phyloP scores from a whole-genome alignment of 2,113 vertebrate species.

The Odontophorus gujanensis region DNA sequence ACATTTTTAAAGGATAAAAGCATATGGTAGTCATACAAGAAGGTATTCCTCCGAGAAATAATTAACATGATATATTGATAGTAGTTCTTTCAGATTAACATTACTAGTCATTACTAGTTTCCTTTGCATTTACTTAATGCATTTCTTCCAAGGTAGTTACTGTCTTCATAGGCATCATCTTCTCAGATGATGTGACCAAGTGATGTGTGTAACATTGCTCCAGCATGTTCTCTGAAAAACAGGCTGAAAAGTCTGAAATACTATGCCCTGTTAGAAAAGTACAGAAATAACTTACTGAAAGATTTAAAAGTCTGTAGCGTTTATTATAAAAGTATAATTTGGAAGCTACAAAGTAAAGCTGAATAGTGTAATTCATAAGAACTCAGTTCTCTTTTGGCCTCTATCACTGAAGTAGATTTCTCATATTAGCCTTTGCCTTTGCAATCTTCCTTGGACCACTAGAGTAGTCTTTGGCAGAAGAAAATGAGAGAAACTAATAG shows the following conservation, averaged over 20 bases:
- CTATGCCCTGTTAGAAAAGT: neutral
- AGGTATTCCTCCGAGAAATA: slow-evolving; percentile 45
- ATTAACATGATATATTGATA: slow-evolving; percentile 62
- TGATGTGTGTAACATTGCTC: neutral
- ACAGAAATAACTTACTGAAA: neutral
- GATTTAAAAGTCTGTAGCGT: neutral
- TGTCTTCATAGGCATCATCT: neutral
- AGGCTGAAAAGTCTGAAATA: neutral
- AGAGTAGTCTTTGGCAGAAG: neutral
- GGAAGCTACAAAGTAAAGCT: neutral
- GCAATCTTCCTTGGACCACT: neutral
- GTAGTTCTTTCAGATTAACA: slow-evolving; percentile 50
- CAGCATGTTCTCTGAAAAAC: neutral
- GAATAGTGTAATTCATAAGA: neutral
- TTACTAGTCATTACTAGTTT: slow-evolving; percentile 38
- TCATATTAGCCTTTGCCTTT: neutral
- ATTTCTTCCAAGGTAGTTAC: slow-evolving; percentile 31
- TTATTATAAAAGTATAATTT: neutral
- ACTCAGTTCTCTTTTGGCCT: neutral
- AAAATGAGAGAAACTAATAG: neutral
- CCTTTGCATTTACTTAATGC: slow-evolving; percentile 42
- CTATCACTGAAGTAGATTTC: neutral
- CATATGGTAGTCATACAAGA: slow-evolving; percentile 54
- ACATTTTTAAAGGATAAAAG: slow-evolving; percentile 66
- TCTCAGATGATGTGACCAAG: neutral